A percentile compares a stretch with the other conserved stretches of the same genome.
These are phyloP conservation scores for Diploptera punctata DNA, from an alignment of 2,888 invertebrate species.

Conservation along the genomic window DNA sequence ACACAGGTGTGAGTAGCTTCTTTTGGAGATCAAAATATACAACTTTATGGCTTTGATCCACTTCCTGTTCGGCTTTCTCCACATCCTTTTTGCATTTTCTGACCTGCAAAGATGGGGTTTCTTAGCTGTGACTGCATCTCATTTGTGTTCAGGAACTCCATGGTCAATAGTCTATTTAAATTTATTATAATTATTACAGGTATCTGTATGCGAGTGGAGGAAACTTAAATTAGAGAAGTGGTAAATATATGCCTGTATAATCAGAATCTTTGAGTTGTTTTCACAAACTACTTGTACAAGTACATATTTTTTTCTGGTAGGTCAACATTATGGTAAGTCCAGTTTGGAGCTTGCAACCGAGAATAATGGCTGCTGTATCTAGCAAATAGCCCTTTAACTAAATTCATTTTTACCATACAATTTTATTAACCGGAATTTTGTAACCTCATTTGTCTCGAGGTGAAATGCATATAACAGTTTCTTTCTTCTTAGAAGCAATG, in stretches of 20 bases:
- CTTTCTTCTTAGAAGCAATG: not conserved
- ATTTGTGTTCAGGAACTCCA: not conserved
- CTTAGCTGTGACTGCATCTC: conserved; percentile 14
- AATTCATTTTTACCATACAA: not conserved
- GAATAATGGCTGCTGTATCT: not conserved
- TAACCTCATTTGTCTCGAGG: not conserved
- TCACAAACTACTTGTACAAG: not conserved
- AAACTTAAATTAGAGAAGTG: not conserved
- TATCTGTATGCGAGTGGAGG: not conserved
- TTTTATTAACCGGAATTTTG: not conserved
- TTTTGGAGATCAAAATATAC: not conserved
- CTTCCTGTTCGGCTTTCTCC: not conserved
- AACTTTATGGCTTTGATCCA: conserved; percentile 1
- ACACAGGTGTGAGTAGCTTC: not conserved
- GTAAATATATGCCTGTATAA: not conserved
- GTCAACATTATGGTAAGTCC: not conserved
- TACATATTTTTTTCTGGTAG: not conserved
- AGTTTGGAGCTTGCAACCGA: not conserved
- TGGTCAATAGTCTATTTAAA: conserved; percentile 1
- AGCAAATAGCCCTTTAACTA: not conserved
- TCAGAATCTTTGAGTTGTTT: not conserved
- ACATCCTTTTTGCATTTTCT: conserved; percentile 10
- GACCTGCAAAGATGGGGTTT: conserved; percentile 5
- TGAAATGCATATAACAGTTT: not conserved
- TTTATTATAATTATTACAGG: not conserved